Conservation (phyloP, 2,113 vertebrate genomes). For the Rynchops niger region DNA sequence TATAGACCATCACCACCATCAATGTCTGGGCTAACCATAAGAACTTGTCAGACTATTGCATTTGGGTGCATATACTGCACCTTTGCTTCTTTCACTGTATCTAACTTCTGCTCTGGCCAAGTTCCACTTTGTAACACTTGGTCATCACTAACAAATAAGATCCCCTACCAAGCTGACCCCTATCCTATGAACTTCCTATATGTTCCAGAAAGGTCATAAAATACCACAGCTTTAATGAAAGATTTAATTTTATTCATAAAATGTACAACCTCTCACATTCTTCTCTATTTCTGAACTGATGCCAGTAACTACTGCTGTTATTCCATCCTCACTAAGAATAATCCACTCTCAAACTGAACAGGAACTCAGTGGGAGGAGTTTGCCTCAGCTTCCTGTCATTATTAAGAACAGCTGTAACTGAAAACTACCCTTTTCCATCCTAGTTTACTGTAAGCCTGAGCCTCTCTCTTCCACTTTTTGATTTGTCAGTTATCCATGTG, state of each 20-base stretch:
- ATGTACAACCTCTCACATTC: neutral
- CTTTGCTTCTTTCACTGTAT: neutral
- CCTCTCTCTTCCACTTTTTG: neutral
- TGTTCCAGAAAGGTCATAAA: neutral
- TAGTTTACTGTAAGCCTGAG: neutral
- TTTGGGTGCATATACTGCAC: neutral
- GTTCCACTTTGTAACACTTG: rapidly evolving
- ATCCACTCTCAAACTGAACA: neutral
- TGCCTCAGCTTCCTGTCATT: neutral
- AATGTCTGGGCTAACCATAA: neutral
- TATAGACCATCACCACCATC: neutral
- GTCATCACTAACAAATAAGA: neutral
- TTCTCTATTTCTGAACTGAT: neutral
- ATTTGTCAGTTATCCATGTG: neutral
- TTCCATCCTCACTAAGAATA: neutral
- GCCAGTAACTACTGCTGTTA: neutral
- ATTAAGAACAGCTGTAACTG: neutral
- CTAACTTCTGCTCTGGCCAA: neutral
- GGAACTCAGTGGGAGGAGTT: neutral
- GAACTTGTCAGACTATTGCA: neutral
- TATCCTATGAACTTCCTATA: neutral
- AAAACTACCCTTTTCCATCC: neutral
- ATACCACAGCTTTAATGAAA: neutral
- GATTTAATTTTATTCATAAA: neutral
- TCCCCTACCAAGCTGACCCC: neutral